Evolutionary conservation across 37 sponge, comb jelly and placozoan genomes (phyloP), one percentile per base, ranked within the genome.

Genomic region (Halisarca cf. caerulea): DNA sequence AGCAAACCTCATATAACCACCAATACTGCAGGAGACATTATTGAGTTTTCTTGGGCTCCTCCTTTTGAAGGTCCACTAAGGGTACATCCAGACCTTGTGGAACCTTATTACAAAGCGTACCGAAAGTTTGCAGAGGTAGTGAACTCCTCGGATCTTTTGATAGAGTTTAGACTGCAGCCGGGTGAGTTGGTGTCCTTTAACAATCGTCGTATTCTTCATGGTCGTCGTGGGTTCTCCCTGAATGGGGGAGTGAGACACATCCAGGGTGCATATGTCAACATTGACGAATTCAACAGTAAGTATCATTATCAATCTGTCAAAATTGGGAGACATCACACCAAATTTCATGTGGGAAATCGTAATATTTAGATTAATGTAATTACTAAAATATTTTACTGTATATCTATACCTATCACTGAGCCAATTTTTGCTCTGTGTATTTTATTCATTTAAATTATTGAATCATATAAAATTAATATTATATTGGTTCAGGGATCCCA

Each of bases 211-310:
- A 37, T 90, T 27, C 40, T 90, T 3, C 94, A 93, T 72, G 85
- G 83, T 4, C 54, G 94, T 20, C 73, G 45, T 42, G 82, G 39
- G 2, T 90, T 91, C 34, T 6, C 62, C 21, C 43, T 82, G 35
- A 85, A 91, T 61, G 89, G 89, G 21, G 92, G 87, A 80, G 21
- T 62, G 30, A 61, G 89, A 43, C 89, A 88, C 21, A 37, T 88
- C 14, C 79, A 91, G 88, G 81, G 85, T 8, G 80, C 36, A 17
- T 91, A 84, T 81, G 59, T 91, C 2, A 84, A 91, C 69, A 91
- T 91, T 87, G 92, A 91, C 59, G 87, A 88, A 36, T 88, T 91
- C 61, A 87, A 87, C 78, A 91, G 92, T 54, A 59, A 81, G 18
- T 91, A 84, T 41, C 77, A 75, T 33, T 54, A 66, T 2, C 28